phyloP scores from a whole-genome alignment of 2,888 invertebrate genomes.

The Hypolimnas misippus region DNA sequence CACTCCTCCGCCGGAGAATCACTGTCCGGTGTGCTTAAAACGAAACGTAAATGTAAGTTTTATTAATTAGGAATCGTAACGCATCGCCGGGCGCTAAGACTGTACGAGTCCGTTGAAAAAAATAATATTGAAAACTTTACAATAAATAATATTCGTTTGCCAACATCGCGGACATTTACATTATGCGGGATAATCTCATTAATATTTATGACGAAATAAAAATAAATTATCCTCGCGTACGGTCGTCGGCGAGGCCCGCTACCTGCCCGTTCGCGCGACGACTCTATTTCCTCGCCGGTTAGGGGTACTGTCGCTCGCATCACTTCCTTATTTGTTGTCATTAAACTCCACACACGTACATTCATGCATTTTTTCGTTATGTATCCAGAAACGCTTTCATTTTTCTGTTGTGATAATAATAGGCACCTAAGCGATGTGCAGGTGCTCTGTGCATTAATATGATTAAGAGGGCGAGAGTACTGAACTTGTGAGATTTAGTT shows the following conservation, averaged over 20 bases:
- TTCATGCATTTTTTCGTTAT: conserved; percentile 46
- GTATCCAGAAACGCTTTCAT: conserved; percentile 42
- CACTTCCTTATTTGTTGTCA: conserved; percentile 17
- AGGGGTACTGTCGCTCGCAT: conserved; percentile 30
- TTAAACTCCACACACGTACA: conserved; percentile 39
- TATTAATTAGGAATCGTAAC: conserved; percentile 21
- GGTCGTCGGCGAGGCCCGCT: conserved; percentile 45
- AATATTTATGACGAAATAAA: conserved; percentile 63
- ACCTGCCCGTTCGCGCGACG: conserved; percentile 42
- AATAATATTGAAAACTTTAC: conserved; percentile 50
- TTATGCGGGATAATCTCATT: conserved; percentile 62
- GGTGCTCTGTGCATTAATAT: conserved; percentile 44
- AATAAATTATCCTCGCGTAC: conserved; percentile 57
- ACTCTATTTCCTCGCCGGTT: conserved; percentile 33
- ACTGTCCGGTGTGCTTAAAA: conserved; percentile 13
- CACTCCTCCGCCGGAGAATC: conserved; percentile 13
- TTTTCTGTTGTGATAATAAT: conserved; percentile 46
- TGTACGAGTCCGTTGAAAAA: conserved; percentile 38
- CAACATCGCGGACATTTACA: conserved; percentile 55
- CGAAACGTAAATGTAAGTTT: conserved; percentile 1
- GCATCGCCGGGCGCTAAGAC: conserved; percentile 35
- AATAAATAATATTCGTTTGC: conserved; percentile 54
- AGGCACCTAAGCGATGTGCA: conserved; percentile 41
- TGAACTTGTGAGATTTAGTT: conserved; percentile 34
- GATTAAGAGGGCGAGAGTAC: conserved; percentile 43